Evolutionary conservation across 2,888 invertebrate genomes (phyloP), one percentile per base, ranked within the genome.

Genomic region (Blera fallax): DNA sequence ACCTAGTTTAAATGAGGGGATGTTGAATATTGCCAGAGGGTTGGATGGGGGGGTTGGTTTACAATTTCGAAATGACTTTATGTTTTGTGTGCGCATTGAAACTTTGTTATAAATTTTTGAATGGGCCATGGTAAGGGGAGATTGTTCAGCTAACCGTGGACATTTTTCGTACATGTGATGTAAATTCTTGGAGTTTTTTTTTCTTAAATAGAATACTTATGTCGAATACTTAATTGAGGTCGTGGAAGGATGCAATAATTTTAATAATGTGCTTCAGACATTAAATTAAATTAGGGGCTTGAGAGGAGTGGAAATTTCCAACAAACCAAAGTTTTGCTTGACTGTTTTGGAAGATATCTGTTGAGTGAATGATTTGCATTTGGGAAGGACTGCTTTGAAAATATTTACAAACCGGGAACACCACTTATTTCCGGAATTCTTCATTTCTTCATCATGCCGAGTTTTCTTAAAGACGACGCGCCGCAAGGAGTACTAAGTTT

Each of bases 1-100:
- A 80, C 84, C 84, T 52, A 84, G 73, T 84, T 84, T 64, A 43
- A 79, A 67, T 69, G 73, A 62, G 73, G 10, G 18, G 48, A 11
- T 37, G 40, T 37, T 48, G 52, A 60, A 50, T 34, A 58, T 34
- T 50, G 29, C 29, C 21, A 14, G 32, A 2, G 60, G 60, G 18
- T 1, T 54, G 21, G 48, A 3, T 24, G 24, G 24, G 24, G 24
- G 24, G 24, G 14, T 32, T 29, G 65, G 24, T 48, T 70, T 34
- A 54, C 40, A 74, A 70, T 21, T 37, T 27, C 14, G 34, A 78
- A 60, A 83, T 69, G 79, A 54, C 73, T 73, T 73, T 62, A 79
- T n/a, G n/a, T 74, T 67, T 56, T 67, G 24, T 73, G 27, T 65
- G 82, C 77, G 50, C 56, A 72, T 29, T 58, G 45, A 82, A 73